phyloP scores from a whole-genome alignment of 1,140 invertebrate species.

The Holotrichia oblita region DNA sequence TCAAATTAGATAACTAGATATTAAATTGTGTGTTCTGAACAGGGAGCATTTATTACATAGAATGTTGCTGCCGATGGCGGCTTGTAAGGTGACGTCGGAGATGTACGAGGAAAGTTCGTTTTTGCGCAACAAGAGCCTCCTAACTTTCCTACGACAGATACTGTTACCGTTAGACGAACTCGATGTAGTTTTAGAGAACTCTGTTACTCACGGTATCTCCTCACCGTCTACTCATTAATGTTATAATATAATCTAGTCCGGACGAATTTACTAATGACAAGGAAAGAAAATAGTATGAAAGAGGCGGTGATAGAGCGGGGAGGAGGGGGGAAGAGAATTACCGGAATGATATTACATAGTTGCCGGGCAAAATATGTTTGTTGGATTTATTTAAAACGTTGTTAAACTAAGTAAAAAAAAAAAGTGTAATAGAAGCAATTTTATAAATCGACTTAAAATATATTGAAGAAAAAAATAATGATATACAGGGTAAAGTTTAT shows the following conservation, averaged over 20 bases:
- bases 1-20: background rate
- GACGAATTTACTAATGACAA: background rate
- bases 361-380: background rate
- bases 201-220: conserved; percentile 91
- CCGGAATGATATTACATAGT: conserved; percentile 22
- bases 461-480: too few species aligned
- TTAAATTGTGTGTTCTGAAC: conserved; percentile 45
- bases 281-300: too few species aligned
- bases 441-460: too few species aligned
- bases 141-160: conserved; percentile 92
- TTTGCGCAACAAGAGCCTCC: conserved; percentile 82
- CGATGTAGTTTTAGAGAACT: conserved; percentile 92
- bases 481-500: too few species aligned
- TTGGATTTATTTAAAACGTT: background rate
- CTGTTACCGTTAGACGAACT: conserved; percentile 92
- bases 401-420: too few species aligned
- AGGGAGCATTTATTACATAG: conserved; percentile 93
- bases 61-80: conserved; percentile 87
- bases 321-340: background rate
- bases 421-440: too few species aligned
- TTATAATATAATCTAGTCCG: conserved; percentile 26
- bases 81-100: conserved; percentile 84
- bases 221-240: conserved; percentile 56
- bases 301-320: too few species aligned
- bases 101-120: conserved; percentile 98